Percentiles rank a stretch among this genome's conserved stretches.
Conservation (phyloP, 2,113 vertebrate genomes). For the Pedionomus torquatus region DNA sequence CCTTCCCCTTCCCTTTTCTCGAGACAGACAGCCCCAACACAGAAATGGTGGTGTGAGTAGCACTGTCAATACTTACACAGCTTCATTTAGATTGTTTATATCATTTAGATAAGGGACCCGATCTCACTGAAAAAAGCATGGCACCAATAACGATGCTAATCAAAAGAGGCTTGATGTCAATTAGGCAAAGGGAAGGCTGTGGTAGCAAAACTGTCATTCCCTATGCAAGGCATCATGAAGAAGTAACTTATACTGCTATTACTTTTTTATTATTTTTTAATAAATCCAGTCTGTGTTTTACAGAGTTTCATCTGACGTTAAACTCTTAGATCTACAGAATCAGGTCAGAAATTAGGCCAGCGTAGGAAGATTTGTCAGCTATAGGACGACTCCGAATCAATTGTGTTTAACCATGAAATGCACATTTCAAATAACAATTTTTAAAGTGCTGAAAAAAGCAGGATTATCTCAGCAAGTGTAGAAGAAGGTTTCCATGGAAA, state of each 20-base stretch:
- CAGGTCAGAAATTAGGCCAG: slow-evolving; percentile 53
- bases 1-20: not conserved
- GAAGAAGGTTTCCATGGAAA: not conserved
- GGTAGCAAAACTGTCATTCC: not conserved
- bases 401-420: not conserved
- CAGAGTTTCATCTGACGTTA: not conserved
- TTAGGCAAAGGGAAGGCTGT: not conserved
- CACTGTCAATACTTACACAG: not conserved
- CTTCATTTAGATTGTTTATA: not conserved
- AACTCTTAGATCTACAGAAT: not conserved
- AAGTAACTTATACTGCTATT: not conserved
- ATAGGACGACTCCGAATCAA: not conserved
- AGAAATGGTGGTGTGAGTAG: not conserved
- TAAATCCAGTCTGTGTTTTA: not conserved
- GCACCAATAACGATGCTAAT: rapidly evolving
- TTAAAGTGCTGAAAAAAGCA: not conserved
- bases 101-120: not conserved
- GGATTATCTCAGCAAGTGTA: not conserved
- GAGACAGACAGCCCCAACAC: no score
- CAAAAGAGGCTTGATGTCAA: not conserved
- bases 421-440: not conserved
- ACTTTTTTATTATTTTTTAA: not conserved
- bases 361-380: not conserved
- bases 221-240: not conserved
- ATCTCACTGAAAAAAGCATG: not conserved